Percentiles rank a stretch among this genome's conserved stretches.
Evolutionary conservation across 1,140 invertebrate genomes (phyloP).

Genomic region (Lamellibrachia luymesi): DNA sequence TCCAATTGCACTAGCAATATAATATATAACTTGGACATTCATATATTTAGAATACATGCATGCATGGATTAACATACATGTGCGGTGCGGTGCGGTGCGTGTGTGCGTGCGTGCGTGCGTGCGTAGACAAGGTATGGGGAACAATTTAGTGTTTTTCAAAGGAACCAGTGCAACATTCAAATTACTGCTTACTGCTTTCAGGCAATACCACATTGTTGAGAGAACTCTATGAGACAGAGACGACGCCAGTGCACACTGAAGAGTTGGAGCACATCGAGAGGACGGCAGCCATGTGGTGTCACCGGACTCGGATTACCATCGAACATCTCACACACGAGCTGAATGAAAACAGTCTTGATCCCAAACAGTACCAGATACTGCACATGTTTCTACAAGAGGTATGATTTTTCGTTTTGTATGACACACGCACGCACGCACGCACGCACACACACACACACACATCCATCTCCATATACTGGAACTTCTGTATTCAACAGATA

Average conservation of each 20-base stretch:
- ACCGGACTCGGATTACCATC: slow-evolving; percentile 20
- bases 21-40: no score
- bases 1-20: no score
- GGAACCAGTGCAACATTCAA: no score
- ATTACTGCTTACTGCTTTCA: neutral
- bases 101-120: no score
- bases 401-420: neutral
- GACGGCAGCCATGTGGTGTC: slow-evolving; percentile 20
- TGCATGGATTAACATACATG: no score
- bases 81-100: no score
- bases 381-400: neutral
- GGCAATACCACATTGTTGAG: slow-evolving; percentile 28
- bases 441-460: neutral
- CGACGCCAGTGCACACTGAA: neutral
- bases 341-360: neutral
- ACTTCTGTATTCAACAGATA: no score
- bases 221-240: slow-evolving; percentile 24
- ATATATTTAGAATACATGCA: no score
- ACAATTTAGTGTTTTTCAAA: no score
- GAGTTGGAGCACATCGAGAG: slow-evolving; percentile 17
- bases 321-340: slow-evolving; percentile 24
- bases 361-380: neutral
- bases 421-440: neutral
- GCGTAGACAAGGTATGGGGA: no score
- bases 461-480: no score